Evolutionary conservation across 2,113 vertebrate species (phyloP).

Genomic region (Pseudopodoces humilis): DNA sequence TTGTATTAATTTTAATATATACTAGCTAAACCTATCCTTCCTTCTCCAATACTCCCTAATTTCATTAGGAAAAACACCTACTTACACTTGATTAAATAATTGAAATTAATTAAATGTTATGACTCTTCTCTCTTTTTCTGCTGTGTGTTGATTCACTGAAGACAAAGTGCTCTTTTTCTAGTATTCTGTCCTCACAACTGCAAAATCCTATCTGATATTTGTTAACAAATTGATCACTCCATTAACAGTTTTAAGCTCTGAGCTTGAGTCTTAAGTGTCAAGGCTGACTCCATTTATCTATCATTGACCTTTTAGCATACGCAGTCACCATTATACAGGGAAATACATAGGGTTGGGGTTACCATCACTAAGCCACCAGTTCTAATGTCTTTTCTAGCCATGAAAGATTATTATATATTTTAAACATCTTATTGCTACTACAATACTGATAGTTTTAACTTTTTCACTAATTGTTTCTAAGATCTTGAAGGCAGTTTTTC

Average conservation of each 20-base stretch:
- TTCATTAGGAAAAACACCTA: not conserved
- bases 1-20: not conserved
- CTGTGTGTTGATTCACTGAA: not conserved
- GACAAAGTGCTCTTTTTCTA: not conserved
- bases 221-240: not conserved
- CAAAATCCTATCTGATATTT: not conserved
- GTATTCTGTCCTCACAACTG: not conserved
- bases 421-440: not conserved
- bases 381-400: not conserved
- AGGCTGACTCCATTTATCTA: not conserved
- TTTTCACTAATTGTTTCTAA: not conserved
- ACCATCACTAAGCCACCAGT: not conserved
- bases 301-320: accelerated
- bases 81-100: not conserved
- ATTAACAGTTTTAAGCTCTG: not conserved
- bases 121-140: not conserved
- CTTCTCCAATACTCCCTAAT: not conserved
- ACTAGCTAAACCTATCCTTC: not conserved
- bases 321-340: not conserved
- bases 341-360: not conserved
- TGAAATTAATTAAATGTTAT: not conserved
- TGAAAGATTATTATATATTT: not conserved
- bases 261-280: not conserved
- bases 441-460: not conserved
- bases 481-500: not conserved